Base-by-base conservation (phyloP, 1,140 invertebrate species). In the Zaprionus camerounensis region DNA sequence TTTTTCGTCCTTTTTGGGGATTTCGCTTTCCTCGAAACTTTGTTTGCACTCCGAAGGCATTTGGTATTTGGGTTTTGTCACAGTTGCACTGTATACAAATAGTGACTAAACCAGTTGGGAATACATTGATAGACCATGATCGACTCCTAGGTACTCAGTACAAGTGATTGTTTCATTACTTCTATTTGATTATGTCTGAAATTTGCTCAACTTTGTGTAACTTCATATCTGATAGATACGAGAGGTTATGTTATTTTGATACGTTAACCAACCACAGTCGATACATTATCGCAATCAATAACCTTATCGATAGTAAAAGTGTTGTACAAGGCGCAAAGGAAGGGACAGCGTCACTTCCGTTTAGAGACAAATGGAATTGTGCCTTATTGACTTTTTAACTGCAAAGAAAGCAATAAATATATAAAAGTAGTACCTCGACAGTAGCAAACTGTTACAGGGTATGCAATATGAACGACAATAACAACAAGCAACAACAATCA, bases 51-150 rank as follows among this genome's bases (percentile, higher is more conserved):
- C 36, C 13, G 26, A 56, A 31, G 34, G 59, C 59, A 71, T 49
- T 62, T 31, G n/a, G 56, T 61, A 64, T 71, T 66, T 58, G 55
- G 44, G 51, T 56, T 68, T 59, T 49, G 51, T 68, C 57, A 70
- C 34, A 70, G 51, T 64, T 59, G 49, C 65, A 69, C 69, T 75
- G 66, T 69, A 70, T 70, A 70, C 57, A 75, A 57, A 69, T 26
- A 36, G 36, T 41, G 3, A 62, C 44, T 12, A 51, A 51, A 5
- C 22, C 46, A 20, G 46, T 51, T 51, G 46, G 41, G 41, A 46
- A 46, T 46, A 46, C 17, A 22, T 13, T 6, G 11, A 11, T 24
- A 13, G 46, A 24, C 20, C 1, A 12, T 20, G n/a, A 9, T 36
- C 12, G 56, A 58, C 11, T 22, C 11, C n/a, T 11, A 22, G 22